A percentile compares a stretch with the other conserved stretches of the same genome.
These are phyloP conservation scores for Phyllotreta cruciferae DNA, from an alignment of 2,888 invertebrate genomes.

Conservation along the genomic window DNA sequence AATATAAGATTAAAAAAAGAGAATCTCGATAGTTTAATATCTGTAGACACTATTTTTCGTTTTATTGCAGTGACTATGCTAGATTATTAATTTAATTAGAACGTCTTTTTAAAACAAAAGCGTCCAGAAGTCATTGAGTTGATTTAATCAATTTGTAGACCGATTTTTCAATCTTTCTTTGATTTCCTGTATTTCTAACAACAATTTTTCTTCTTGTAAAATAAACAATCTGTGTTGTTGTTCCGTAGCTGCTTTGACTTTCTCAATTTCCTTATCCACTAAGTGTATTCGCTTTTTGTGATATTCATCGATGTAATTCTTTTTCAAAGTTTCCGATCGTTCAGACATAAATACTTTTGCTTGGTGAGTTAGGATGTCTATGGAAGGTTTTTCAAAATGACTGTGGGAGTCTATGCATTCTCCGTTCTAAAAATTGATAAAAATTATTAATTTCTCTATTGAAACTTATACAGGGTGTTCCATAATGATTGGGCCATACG, in stretches of 20 bases:
- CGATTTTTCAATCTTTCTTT: conserved; percentile 22
- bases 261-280: conserved; percentile 28
- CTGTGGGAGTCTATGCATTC: conserved; percentile 15
- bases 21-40: no score
- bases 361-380: conserved; percentile 9
- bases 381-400: conserved; percentile 14
- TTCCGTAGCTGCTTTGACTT: conserved; percentile 25
- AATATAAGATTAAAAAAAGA: no score
- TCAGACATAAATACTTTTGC: conserved; percentile 4
- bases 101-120: no score
- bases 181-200: conserved; percentile 32
- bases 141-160: not conserved
- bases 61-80: no score
- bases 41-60: no score
- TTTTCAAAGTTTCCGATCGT: conserved; percentile 9
- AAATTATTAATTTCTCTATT: not conserved
- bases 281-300: conserved; percentile 24
- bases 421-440: conserved; percentile 17
- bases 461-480: no score
- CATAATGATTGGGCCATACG: no score
- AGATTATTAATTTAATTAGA: no score
- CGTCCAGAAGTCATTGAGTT: no score
- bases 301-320: conserved; percentile 23
- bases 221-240: conserved; percentile 30
- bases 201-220: conserved; percentile 30